phyloP scores from a whole-genome alignment of 1,140 invertebrate species.

The Colletes gigas region DNA sequence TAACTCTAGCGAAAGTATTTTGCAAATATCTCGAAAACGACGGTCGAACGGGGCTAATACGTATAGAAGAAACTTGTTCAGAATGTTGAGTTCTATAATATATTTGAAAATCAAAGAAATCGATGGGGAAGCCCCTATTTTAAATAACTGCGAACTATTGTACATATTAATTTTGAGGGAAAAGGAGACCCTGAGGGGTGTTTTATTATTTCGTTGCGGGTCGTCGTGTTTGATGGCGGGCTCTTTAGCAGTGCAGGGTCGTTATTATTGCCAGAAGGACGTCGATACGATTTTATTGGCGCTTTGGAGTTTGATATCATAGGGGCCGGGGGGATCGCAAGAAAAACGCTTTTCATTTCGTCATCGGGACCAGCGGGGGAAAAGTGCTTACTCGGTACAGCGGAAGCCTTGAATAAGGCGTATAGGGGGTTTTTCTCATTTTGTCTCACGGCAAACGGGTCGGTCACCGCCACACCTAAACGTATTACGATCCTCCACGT shows the following conservation, averaged over 20 bases:
- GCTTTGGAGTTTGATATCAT: conserved; percentile 6
- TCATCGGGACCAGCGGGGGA: not conserved
- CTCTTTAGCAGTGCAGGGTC: not conserved
- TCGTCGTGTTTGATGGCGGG: not conserved
- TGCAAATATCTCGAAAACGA: too few relatives aligned
- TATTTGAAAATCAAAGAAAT: too few relatives aligned
- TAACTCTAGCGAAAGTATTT: too few relatives aligned
- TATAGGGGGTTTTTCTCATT: conserved; percentile 45
- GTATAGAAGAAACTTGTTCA: too few relatives aligned
- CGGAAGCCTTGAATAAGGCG: conserved; percentile 7
- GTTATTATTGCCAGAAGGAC: not conserved
- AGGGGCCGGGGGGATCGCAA: not conserved
- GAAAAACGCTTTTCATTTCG: conserved; percentile 40
- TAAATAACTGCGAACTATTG: too few relatives aligned
- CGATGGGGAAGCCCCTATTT: too few relatives aligned
- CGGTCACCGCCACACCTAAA: conserved; percentile 36
- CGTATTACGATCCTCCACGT: conserved; percentile 55
- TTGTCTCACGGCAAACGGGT: conserved; percentile 21
- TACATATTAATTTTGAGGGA: too few relatives aligned
- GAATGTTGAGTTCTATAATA: too few relatives aligned
- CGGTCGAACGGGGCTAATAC: too few relatives aligned
- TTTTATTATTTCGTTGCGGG: too few relatives aligned
- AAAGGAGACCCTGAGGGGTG: too few relatives aligned
- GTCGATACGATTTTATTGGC: conserved; percentile 12
- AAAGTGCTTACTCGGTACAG: conserved; percentile 40